Percentiles rank a stretch among this genome's conserved stretches.
These are phyloP conservation scores for Spinibarbus caldwelli DNA, from an alignment of 2,797 vertebrate species.

Conservation along the genomic window DNA sequence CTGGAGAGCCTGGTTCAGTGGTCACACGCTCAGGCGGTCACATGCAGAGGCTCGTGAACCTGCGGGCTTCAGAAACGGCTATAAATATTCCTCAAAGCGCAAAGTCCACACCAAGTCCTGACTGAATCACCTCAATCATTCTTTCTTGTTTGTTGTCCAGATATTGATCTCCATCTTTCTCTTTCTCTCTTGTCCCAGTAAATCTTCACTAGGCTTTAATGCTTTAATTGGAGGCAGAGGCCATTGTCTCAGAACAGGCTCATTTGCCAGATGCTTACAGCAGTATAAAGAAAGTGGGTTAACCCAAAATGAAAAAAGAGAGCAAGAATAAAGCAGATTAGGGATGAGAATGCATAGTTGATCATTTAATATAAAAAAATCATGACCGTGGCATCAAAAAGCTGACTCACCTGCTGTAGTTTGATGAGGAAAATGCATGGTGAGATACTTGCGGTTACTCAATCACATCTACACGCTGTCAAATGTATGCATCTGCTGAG, in stretches of 20 bases:
- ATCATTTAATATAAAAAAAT: slow-evolving; percentile 21
- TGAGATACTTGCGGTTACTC: not conserved
- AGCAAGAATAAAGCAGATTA: slow-evolving; percentile 7
- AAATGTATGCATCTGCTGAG: not conserved
- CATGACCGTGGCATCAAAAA: not conserved
- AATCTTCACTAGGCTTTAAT: slow-evolving; percentile 35
- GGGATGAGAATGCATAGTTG: not conserved
- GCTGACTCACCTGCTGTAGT: not conserved
- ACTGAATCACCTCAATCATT: slow-evolving; percentile 57
- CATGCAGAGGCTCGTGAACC: slow-evolving; percentile 5
- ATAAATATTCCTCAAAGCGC: slow-evolving; percentile 38
- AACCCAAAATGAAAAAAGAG: not conserved
- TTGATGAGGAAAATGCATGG: not conserved
- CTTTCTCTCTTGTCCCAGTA: slow-evolving; percentile 40
- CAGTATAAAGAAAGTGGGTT: slow-evolving; percentile 49
- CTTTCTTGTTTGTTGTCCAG: slow-evolving; percentile 58
- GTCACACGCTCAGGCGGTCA: slow-evolving; percentile 3
- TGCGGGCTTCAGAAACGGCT: not conserved
- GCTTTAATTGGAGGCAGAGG: slow-evolving; percentile 43
- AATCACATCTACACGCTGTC: not conserved
- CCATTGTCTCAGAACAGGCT: slow-evolving; percentile 39
- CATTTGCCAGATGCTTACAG: slow-evolving; percentile 40
- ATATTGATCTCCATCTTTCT: slow-evolving; percentile 28
- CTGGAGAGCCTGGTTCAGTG: slow-evolving; percentile 17
- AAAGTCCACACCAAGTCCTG: slow-evolving; percentile 25